These are phyloP conservation scores for Sinella curviseta DNA, from an alignment of 1,140 invertebrate genomes.

Conservation along the genomic window DNA sequence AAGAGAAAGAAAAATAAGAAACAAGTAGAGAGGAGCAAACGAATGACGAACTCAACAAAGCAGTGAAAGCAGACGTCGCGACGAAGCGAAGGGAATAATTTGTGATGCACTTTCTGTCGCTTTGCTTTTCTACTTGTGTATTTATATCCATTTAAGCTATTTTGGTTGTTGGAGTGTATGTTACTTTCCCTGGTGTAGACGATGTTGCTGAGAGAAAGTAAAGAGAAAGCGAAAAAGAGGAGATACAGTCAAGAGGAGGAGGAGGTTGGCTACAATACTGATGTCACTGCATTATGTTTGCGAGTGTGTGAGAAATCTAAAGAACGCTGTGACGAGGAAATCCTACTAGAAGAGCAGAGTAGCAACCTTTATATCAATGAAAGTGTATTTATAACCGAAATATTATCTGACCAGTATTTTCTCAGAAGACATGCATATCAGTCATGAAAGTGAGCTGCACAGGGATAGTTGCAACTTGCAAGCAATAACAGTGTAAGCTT, in stretches of 20 bases:
- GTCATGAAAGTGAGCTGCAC: too few species aligned
- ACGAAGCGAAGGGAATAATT: conserved; percentile 5
- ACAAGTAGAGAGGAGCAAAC: background rate
- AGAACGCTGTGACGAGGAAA: background rate
- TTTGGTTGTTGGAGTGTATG: background rate
- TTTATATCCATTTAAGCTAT: background rate
- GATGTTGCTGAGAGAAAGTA: too few species aligned
- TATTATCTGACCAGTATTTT: too few species aligned
- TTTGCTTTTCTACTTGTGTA: background rate
- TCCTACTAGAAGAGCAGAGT: background rate
- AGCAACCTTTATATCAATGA: background rate
- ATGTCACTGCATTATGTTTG: too few species aligned
- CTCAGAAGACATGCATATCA: too few species aligned
- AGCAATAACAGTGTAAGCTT: too few species aligned
- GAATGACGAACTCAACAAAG: background rate
- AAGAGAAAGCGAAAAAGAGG: background rate
- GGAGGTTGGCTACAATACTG: too few species aligned
- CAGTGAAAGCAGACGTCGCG: background rate
- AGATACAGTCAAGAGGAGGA: background rate
- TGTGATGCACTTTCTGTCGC: conserved; percentile 3
- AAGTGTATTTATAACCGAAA: background rate
- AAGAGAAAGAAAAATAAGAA: background rate
- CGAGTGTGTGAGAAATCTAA: background rate
- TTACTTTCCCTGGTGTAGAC: background rate
- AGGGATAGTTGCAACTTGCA: too few species aligned